Conservation (phyloP, 2,113 vertebrate genomes). For the Mesoclemmys tuberculata region DNA sequence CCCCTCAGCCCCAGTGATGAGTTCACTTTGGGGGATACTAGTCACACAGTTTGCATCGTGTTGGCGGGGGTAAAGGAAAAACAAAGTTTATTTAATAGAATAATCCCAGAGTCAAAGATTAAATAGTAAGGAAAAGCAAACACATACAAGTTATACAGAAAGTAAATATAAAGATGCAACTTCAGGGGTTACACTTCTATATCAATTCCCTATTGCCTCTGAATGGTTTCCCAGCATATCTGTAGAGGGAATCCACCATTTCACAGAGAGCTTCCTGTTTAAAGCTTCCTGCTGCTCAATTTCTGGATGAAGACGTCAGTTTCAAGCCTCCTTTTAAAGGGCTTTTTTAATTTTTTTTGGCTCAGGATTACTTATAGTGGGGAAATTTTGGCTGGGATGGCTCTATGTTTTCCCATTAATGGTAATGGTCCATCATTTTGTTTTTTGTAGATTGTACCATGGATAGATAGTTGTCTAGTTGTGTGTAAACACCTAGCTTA, state of each 20-base stretch:
- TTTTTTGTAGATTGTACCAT: too few relatives aligned
- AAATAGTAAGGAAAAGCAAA: background rate
- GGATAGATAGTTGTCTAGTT: too few relatives aligned
- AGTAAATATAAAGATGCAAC: background rate
- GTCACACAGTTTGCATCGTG: background rate
- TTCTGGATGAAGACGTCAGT: background rate
- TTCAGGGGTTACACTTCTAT: background rate
- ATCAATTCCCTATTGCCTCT: background rate
- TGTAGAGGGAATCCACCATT: background rate
- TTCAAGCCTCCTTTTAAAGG: background rate
- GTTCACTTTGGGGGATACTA: background rate
- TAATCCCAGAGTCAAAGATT: background rate
- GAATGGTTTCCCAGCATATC: background rate
- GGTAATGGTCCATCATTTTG: too few relatives aligned
- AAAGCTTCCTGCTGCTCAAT: background rate
- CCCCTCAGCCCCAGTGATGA: background rate
- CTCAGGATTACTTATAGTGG: background rate
- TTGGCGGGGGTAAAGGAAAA: background rate
- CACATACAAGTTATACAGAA: background rate
- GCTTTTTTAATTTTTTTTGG: background rate
- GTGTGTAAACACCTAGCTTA: too few relatives aligned
- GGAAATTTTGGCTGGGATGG: background rate
- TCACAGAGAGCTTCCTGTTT: background rate
- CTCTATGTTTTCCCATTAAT: background rate
- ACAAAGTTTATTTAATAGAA: too few relatives aligned